A percentile compares a stretch with the other conserved stretches of the same genome.
Evolutionary conservation across 1,140 invertebrate species (phyloP).

Genomic region (Bombus fervidus): DNA sequence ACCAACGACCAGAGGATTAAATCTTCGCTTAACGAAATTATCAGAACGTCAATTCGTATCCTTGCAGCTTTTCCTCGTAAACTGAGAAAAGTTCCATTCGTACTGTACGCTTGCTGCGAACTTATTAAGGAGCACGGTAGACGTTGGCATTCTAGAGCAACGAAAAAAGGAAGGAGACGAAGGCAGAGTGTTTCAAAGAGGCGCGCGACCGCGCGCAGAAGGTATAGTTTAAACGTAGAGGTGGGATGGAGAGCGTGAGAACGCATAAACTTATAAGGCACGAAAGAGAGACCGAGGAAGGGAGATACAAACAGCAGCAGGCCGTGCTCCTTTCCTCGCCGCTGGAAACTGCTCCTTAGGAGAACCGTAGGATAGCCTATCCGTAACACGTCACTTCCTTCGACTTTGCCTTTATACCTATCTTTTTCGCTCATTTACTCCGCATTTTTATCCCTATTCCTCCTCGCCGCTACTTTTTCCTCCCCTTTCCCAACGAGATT

Average conservation of each 20-base stretch:
- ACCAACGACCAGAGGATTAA: background rate
- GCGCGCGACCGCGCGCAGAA: slow-evolving; percentile 10
- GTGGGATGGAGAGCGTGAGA: slow-evolving; percentile 77
- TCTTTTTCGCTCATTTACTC: slow-evolving; percentile 43
- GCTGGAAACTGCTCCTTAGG: slow-evolving; percentile 51
- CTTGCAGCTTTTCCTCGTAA: too few species aligned
- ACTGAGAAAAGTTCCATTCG: background rate
- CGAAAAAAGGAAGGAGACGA: background rate
- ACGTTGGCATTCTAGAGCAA: background rate
- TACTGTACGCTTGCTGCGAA: background rate
- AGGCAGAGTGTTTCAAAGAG: slow-evolving; percentile 5
- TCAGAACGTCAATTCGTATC: too few species aligned
- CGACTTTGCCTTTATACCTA: slow-evolving; percentile 30
- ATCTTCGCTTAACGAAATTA: too few species aligned
- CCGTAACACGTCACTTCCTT: slow-evolving; percentile 75
- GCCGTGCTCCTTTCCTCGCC: slow-evolving; percentile 50
- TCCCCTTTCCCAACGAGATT: background rate
- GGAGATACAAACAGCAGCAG: slow-evolving; percentile 32
- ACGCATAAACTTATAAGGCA: slow-evolving; percentile 73
- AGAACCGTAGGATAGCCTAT: slow-evolving; percentile 64
- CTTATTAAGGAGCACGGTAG: background rate
- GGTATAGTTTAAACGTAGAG: slow-evolving; percentile 50
- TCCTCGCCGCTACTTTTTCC: background rate
- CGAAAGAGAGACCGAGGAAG: slow-evolving; percentile 53
- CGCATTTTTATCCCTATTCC: slow-evolving; percentile 13